Conservation (phyloP, 1,140 invertebrate genomes). For the Solenopsis fugax region DNA sequence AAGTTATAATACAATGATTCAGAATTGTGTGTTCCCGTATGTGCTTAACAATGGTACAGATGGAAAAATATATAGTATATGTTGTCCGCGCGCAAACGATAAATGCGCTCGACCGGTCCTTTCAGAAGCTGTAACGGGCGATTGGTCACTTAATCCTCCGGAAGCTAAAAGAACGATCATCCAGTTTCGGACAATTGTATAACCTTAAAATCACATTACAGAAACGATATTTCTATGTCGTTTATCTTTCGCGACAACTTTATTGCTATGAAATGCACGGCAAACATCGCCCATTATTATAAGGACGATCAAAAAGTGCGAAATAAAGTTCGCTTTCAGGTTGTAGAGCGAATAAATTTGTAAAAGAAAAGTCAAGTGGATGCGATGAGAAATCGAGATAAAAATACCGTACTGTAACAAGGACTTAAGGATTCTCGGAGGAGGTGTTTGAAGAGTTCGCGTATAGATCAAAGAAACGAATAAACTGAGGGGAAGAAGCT, state of each 20-base stretch:
- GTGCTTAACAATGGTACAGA: slow-evolving; percentile 47
- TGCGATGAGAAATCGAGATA: slow-evolving; percentile 1
- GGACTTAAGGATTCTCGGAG: background rate
- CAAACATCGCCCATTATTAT: slow-evolving; percentile 10
- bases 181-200: slow-evolving; percentile 14
- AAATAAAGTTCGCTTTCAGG: background rate
- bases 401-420: slow-evolving; percentile 41
- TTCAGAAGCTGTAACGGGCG: slow-evolving; percentile 10
- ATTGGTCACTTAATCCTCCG: slow-evolving; percentile 25
- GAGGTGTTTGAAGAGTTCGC: background rate
- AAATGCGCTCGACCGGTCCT: slow-evolving; percentile 36
- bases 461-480: background rate
- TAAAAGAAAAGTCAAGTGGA: slow-evolving; percentile 32
- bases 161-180: slow-evolving; percentile 42
- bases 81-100: slow-evolving; percentile 51
- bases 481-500: slow-evolving; percentile 27
- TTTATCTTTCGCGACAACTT: slow-evolving; percentile 45
- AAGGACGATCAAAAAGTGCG: background rate
- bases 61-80: slow-evolving; percentile 60
- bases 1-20: slow-evolving; percentile 35
- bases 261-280: slow-evolving; percentile 55
- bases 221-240: slow-evolving; percentile 38
- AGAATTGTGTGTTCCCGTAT: slow-evolving; percentile 49
- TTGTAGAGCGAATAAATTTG: slow-evolving; percentile 14
- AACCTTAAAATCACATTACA: slow-evolving; percentile 16